Conservation (phyloP, 2,797 vertebrate species). For the Trematomus bernacchii region DNA sequence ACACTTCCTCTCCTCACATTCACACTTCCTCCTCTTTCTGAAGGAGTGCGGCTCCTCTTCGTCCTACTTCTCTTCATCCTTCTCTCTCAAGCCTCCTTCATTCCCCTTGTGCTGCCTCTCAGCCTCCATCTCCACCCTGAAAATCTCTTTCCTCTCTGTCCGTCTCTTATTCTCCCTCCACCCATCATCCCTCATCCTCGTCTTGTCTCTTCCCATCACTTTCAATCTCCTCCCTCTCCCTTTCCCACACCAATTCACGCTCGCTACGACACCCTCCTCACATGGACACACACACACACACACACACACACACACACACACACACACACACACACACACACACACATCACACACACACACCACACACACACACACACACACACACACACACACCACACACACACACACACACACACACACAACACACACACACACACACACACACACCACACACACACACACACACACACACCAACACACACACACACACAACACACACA, state of each 20-base stretch:
- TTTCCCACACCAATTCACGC: slow-evolving; percentile 59
- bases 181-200: slow-evolving; percentile 26
- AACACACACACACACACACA: slow-evolving; percentile 22
- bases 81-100: slow-evolving; percentile 13
- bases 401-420: slow-evolving; percentile 23
- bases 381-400: slow-evolving; percentile 14
- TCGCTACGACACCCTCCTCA: slow-evolving; percentile 38
- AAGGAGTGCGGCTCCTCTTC: slow-evolving; percentile 11
- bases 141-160: slow-evolving; percentile 29
- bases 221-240: slow-evolving; percentile 54
- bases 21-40: background rate
- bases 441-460: slow-evolving; percentile 22
- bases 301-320: slow-evolving; percentile 18
- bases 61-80: background rate
- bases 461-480: too few relatives aligned
- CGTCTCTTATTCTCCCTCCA: slow-evolving; percentile 34
- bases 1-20: background rate
- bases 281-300: slow-evolving; percentile 41
- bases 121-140: slow-evolving; percentile 30
- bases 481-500: too few relatives aligned
- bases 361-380: too few relatives aligned
- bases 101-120: slow-evolving; percentile 31
- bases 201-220: slow-evolving; percentile 50
- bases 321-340: slow-evolving; percentile 11
- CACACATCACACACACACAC: background rate